These are phyloP conservation scores for Zygogramma bicolorata DNA, from an alignment of 2,888 invertebrate genomes.

Conservation along the genomic window DNA sequence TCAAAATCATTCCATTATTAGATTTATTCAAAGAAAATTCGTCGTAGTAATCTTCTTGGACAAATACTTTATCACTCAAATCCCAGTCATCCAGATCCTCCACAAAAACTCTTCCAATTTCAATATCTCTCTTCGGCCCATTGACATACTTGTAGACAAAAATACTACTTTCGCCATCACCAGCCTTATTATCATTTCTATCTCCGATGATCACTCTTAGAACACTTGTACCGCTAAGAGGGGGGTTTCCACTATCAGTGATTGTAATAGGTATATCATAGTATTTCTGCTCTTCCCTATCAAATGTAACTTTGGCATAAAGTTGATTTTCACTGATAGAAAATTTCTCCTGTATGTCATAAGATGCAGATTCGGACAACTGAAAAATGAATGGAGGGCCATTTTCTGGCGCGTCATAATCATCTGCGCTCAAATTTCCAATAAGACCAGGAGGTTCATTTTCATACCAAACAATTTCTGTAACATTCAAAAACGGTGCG, in stretches of 20 bases:
- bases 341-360: conserved; percentile 80
- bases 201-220: conserved; percentile 94
- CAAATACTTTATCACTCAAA: conserved; percentile 88
- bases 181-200: conserved; percentile 92
- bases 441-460: conserved; percentile 76
- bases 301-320: conserved; percentile 81
- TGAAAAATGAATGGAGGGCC: conserved; percentile 87
- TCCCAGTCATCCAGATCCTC: conserved; percentile 98
- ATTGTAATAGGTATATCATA: conserved; percentile 91
- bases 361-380: conserved; percentile 75
- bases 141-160: conserved; percentile 93
- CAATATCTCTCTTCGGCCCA: conserved; percentile 82
- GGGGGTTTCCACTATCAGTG: conserved; percentile 84
- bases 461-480: conserved; percentile 87
- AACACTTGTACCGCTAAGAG: conserved; percentile 82
- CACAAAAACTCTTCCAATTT: conserved; percentile 93
- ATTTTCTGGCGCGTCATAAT: conserved; percentile 85
- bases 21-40: conserved; percentile 79
- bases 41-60: conserved; percentile 69
- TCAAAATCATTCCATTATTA: conserved; percentile 88
- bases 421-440: conserved; percentile 77
- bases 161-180: conserved; percentile 87
- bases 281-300: conserved; percentile 88
- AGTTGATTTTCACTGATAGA: conserved; percentile 75
- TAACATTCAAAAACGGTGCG: conserved; percentile 86